These are phyloP conservation scores for Neodiprion lecontei DNA, from an alignment of 1,140 invertebrate genomes.

Conservation along the genomic window DNA sequence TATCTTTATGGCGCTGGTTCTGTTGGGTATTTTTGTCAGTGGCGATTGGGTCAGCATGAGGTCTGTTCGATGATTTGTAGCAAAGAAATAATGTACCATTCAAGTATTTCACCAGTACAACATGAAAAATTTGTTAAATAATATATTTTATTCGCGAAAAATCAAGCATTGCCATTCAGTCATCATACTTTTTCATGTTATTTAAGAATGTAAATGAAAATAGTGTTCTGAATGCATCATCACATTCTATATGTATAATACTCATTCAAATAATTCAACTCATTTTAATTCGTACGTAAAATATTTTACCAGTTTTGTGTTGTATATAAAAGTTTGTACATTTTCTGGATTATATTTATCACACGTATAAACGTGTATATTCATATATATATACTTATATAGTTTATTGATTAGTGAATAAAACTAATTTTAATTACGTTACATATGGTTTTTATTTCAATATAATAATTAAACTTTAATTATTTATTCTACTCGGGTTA, in stretches of 20 bases:
- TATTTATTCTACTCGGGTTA: slow-evolving; percentile 32
- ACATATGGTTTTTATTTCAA: slow-evolving; percentile 48
- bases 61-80: not conserved
- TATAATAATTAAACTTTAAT: slow-evolving; percentile 22
- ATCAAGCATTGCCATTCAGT: not conserved
- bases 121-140: no score
- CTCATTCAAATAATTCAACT: not conserved
- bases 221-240: not conserved
- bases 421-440: slow-evolving; percentile 44
- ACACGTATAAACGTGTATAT: slow-evolving; percentile 20
- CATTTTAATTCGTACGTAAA: slow-evolving; percentile 25
- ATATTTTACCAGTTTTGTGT: slow-evolving; percentile 26
- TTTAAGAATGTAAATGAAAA: not conserved
- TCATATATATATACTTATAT: slow-evolving; percentile 20
- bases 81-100: no score
- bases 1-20: not conserved
- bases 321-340: slow-evolving; percentile 45
- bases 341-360: slow-evolving; percentile 33
- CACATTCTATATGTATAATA: slow-evolving; percentile 9
- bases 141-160: not conserved
- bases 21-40: not conserved
- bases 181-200: slow-evolving; percentile 14
- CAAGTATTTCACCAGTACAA: no score
- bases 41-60: not conserved
- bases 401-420: slow-evolving; percentile 40